A percentile compares a stretch with the other conserved stretches of the same genome.
Evolutionary conservation across 2,113 vertebrate species (phyloP).

Genomic region (Oryzias javanicus): DNA sequence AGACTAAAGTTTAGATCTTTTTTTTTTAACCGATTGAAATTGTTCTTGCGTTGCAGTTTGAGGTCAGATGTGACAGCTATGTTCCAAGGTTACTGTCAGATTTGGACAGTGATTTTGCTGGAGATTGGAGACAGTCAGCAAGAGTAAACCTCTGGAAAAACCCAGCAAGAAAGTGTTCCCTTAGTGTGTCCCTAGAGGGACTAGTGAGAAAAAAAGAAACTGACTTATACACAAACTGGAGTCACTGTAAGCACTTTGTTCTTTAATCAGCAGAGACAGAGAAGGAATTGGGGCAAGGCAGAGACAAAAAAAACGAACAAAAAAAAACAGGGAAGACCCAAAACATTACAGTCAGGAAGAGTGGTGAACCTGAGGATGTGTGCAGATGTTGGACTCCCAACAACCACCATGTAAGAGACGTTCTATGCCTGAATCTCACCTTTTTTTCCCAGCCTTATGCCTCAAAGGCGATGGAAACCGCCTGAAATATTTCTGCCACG

Average conservation of each 20-base stretch:
- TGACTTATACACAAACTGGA: conserved; percentile 43
- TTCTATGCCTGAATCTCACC: conserved; percentile 43
- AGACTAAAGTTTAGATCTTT: no score
- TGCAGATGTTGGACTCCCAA: conserved; percentile 35
- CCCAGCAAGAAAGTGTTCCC: conserved; percentile 59
- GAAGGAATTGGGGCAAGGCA: conserved; percentile 26
- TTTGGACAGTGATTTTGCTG: conserved; percentile 5
- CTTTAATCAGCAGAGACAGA: conserved; percentile 35
- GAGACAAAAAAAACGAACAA: not conserved
- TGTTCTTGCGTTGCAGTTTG: no score
- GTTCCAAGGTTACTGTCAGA: not conserved
- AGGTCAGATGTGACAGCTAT: no score
- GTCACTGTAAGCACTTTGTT: conserved; percentile 44
- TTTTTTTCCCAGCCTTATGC: conserved; percentile 21
- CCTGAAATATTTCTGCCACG: conserved; percentile 55
- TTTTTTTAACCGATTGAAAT: no score
- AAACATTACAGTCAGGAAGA: conserved; percentile 11
- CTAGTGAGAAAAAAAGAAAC: conserved; percentile 15
- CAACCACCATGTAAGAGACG: conserved; percentile 61
- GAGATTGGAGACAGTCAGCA: conserved; percentile 33
- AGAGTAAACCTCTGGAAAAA: conserved; percentile 34
- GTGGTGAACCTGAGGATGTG: conserved; percentile 26
- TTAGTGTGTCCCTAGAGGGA: conserved; percentile 50
- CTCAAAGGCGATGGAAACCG: conserved; percentile 10
- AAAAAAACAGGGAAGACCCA: conserved; percentile 20